Evolutionary conservation across 2,113 vertebrate species (phyloP), one percentile per base, ranked within the genome.

Genomic region (Butorides virescens): DNA sequence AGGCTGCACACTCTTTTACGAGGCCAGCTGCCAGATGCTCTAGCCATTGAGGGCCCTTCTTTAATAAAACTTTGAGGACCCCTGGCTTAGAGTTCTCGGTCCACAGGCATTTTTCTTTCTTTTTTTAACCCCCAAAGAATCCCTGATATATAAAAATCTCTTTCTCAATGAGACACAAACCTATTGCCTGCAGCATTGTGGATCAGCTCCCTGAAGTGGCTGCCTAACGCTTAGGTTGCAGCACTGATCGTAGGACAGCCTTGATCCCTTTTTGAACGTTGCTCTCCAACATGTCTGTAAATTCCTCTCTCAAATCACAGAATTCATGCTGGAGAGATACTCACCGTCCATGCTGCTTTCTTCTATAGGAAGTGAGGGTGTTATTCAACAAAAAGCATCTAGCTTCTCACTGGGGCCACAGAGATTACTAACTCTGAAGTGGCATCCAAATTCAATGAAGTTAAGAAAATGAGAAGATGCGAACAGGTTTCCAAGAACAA

Each of bases 101-200:
- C 47, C 44, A 75, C 15, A 55, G 52, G 29, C 15, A 42, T 87
- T 47, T 47, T 88, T 80, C 27, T 59, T 36, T 21, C 42, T 9
- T 9, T 53, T 21, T 9, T 8, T 0, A 0, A 4, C 2, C 1
- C 2, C 4, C 10, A 23, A 83, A 61, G 56, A 83, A 66, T 62
- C 29, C 17, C 22, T 74, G 25, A 62, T 44, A 30, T 1, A 50
- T 62, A 62, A 87, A 92, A 77, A 61, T 10, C 1, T 13, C 21
- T 72, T 67, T 27, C 30, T 71, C 47, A 46, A 79, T 62, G 36
- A 86, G 29, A 67, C 47, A 74, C 37, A 74, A 30, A 25, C 37
- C 50, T 65, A 21, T 63, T 72, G 37, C 66, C 58, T 67, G 30
- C 27, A 80, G 52, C 52, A 80, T 12, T 71, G 39, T 29, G 27